Percentiles rank a stretch among this genome's conserved stretches.
phyloP scores from a whole-genome alignment of 2,888 invertebrate genomes.

The Pachliopta kotzebuea region DNA sequence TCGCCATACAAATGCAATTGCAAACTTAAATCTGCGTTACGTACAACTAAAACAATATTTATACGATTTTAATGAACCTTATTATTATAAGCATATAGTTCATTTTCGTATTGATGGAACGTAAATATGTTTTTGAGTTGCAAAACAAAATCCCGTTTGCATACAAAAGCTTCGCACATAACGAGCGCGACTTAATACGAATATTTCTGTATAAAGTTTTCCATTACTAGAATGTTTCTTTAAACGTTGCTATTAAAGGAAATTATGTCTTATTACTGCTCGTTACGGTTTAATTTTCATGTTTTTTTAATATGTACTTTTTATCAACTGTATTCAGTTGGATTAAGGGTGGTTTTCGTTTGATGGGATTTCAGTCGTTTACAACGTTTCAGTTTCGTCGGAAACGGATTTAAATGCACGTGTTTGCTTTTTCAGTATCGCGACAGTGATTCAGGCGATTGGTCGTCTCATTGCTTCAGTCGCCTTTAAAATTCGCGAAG shows the following conservation, averaged over 20 bases:
- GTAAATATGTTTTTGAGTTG: no score
- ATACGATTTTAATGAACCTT: no score
- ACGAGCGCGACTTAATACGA: conserved; percentile 45
- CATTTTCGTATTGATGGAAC: no score
- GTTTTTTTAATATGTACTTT: neutral
- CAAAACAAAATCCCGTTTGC: conserved; percentile 32
- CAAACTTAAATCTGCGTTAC: conserved; percentile 2
- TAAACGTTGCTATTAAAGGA: neutral
- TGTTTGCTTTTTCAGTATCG: conserved; percentile 62
- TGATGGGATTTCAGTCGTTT: conserved; percentile 13
- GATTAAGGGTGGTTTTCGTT: no score
- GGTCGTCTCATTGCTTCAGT: conserved; percentile 43
- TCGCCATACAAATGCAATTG: conserved; percentile 33
- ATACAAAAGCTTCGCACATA: conserved; percentile 40
- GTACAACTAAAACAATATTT: no score
- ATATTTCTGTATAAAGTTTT: conserved; percentile 39
- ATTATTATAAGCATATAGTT: no score
- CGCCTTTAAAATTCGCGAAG: conserved; percentile 38
- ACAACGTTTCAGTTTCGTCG: conserved; percentile 32
- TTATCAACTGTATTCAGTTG: no score
- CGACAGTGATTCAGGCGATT: conserved; percentile 50
- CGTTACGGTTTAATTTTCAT: conserved; percentile 4
- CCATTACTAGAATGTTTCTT: conserved; percentile 15
- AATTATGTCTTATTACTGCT: neutral
- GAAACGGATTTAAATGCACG: conserved; percentile 53